Conservation (phyloP, 2,113 vertebrate species). For the Eublepharis macularius region DNA sequence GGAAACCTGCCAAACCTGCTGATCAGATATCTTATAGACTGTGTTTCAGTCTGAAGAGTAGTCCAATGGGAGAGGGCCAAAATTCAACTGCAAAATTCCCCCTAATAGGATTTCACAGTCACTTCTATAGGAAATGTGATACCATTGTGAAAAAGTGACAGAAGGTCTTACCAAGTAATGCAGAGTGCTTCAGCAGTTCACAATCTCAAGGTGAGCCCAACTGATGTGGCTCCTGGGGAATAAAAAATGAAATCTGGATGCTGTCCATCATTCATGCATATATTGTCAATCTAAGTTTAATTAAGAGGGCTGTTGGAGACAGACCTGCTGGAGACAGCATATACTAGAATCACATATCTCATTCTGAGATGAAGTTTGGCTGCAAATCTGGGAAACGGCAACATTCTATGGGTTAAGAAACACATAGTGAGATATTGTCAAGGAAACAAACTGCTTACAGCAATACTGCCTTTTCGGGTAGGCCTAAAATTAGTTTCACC, state of each 20-base stretch:
- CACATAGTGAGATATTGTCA: constrained; percentile 2
- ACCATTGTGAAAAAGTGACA: not conserved
- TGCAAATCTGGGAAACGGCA: not conserved
- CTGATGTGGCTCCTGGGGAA: too few relatives aligned
- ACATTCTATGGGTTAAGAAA: not conserved
- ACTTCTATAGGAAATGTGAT: not conserved
- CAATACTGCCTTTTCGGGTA: constrained; percentile 1
- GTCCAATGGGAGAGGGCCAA: too few relatives aligned
- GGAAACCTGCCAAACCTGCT: too few relatives aligned
- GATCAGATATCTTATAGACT: too few relatives aligned
- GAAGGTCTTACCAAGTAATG: not conserved
- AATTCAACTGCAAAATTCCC: too few relatives aligned
- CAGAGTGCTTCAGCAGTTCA: not conserved
- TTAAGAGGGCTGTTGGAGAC: not conserved
- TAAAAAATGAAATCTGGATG: not conserved
- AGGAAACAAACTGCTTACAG: constrained; percentile 4
- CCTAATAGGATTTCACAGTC: too few relatives aligned
- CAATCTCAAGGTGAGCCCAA: not conserved
- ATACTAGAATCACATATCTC: not conserved
- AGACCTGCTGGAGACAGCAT: not conserved
- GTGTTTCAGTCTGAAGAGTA: too few relatives aligned
- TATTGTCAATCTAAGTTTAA: not conserved
- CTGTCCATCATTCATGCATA: not conserved
- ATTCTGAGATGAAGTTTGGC: not conserved
- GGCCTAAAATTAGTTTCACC: constrained; percentile 18